A percentile compares a stretch with the other conserved stretches of the same genome.
phyloP scores from a whole-genome alignment of 2,113 vertebrate species.

The Cyrtonyx montezumae region DNA sequence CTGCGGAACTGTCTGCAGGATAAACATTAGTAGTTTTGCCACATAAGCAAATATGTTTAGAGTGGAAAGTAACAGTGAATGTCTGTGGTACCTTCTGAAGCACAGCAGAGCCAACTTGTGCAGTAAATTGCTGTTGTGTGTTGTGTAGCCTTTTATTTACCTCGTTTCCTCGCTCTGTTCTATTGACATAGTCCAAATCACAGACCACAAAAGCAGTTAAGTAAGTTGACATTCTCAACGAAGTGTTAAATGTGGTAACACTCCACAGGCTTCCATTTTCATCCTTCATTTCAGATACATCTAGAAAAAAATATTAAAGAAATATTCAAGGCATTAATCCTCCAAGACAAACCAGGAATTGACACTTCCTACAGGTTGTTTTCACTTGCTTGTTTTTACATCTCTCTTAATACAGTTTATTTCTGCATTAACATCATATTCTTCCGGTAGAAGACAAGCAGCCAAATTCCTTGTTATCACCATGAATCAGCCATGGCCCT shows the following conservation, averaged over 20 bases:
- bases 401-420: neutral
- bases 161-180: conserved; percentile 76
- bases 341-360: neutral
- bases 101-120: neutral
- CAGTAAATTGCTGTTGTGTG: neutral
- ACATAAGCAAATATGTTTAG: neutral
- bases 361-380: neutral
- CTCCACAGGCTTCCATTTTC: conserved; percentile 77
- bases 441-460: neutral
- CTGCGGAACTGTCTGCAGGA: neutral
- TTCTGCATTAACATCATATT: neutral
- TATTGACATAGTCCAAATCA: conserved; percentile 75
- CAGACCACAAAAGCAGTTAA: conserved; percentile 78
- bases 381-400: neutral
- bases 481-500: fast-evolving
- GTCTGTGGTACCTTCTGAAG: neutral
- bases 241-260: conserved; percentile 77
- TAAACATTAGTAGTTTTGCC: neutral
- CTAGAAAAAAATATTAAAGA: conserved; percentile 65
- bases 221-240: conserved; percentile 83
- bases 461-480: neutral
- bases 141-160: conserved; percentile 56
- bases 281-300: conserved; percentile 71
- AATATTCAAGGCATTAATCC: neutral
- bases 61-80: neutral